Conservation (phyloP, 1,140 invertebrate species). For the Penaeus chinensis region DNA sequence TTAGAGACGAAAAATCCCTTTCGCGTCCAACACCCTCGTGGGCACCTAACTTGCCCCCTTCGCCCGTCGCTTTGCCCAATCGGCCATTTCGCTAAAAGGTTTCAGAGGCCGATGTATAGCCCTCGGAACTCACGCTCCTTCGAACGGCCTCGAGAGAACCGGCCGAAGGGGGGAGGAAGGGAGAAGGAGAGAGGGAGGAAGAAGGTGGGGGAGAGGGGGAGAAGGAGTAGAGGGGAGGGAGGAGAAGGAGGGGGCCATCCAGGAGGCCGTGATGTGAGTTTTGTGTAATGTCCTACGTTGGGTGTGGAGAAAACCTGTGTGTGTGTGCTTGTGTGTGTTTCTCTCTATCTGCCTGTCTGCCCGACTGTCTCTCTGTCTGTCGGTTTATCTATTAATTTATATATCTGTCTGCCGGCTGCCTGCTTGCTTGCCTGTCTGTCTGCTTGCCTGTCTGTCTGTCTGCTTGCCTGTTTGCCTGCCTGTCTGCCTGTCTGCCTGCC, state of each 20-base stretch:
- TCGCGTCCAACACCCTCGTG: no score
- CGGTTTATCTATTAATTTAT: no score
- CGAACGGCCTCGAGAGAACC: neutral
- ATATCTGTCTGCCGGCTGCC: no score
- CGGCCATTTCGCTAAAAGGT: neutral
- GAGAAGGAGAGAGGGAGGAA: neutral
- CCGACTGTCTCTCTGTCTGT: neutral
- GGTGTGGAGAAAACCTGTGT: neutral
- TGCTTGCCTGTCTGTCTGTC: no score
- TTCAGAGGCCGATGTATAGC: neutral
- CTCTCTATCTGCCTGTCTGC: neutral
- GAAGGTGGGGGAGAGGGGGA: neutral
- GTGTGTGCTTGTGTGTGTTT: neutral
- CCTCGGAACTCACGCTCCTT: neutral
- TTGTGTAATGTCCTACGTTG: no score
- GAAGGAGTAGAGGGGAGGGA: neutral
- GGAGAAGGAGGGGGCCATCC: neutral
- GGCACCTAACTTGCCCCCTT: no score
- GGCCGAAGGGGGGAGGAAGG: neutral
- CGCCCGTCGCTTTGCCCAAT: no score
- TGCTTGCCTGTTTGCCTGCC: no score
- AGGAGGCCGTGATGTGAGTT: neutral
- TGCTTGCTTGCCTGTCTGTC: no score
- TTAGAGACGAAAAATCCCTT: no score
- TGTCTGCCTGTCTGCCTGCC: no score